A percentile compares a stretch with the other conserved stretches of the same genome.
phyloP scores from a whole-genome alignment of 2,888 invertebrate genomes.

The Chirona hameri region DNA sequence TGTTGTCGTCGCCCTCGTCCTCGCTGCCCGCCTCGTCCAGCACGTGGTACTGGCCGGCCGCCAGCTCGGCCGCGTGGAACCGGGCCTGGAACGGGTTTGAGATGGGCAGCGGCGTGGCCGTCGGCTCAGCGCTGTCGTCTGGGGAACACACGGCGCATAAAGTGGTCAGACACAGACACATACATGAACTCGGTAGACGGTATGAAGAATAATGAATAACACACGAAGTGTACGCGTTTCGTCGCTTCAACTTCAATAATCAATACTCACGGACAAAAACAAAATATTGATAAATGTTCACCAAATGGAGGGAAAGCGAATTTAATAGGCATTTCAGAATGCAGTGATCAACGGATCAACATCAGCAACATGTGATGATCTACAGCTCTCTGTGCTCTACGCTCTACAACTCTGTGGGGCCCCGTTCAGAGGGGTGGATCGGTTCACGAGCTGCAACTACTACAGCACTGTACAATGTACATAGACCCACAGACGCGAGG shows the following conservation, averaged over 20 bases:
- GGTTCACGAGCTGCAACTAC: no score
- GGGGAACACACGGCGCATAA: not conserved
- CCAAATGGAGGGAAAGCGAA: no score
- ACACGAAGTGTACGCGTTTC: no score
- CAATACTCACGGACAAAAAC: no score
- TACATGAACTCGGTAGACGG: no score
- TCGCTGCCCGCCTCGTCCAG: constrained; percentile 23
- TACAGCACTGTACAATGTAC: not conserved
- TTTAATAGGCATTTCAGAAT: no score
- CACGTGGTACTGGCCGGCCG: constrained; percentile 2
- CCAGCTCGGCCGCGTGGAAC: constrained; percentile 5
- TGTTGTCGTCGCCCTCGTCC: not conserved
- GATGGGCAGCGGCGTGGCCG: constrained; percentile 23
- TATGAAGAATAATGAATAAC: no score
- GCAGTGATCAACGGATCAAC: no score
- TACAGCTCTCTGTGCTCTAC: not conserved
- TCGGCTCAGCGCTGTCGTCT: not conserved
- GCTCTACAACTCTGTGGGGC: not conserved
- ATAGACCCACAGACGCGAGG: not conserved
- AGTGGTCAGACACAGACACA: not conserved
- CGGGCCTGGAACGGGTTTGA: constrained; percentile 4
- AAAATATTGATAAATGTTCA: no score
- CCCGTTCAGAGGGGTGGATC: not conserved
- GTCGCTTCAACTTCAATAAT: no score
- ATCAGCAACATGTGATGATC: no score